Evolutionary conservation across 2,888 invertebrate species (phyloP), one percentile per base, ranked within the genome.

Genomic region (Lithosia quadra): DNA sequence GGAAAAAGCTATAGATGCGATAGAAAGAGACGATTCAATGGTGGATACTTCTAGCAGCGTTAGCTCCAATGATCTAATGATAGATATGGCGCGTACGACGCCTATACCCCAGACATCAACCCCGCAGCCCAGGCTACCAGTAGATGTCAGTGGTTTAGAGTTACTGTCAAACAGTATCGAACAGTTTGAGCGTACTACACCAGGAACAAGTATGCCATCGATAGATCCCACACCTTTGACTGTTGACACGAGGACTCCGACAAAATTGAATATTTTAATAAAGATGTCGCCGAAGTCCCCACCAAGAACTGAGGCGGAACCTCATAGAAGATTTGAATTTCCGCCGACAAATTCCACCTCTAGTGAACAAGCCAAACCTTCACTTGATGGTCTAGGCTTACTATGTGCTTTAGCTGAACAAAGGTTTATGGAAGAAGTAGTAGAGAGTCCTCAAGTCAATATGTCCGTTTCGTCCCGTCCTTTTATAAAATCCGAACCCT

Each of bases 401-500:
- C 90, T 98, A 34, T 98, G 98, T 88, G 98, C 98, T 11, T 92
- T 98, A 71, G 98, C 98, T 0, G 98, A 98, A 85, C 98, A 98
- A 85, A 95, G 98, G 77, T 97, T 98, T 75, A 96, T 97, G 93
- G 97, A 98, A 84, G 98, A 98, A 88, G 97, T 96, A 0, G 95
- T 90, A 1, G 95, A 95, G 59, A 89, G 85, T 60, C 90, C 93
- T 61, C 81, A 88, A 36, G 79, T 79, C 49, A 84, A 63, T 69
- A 72, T 80, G 22, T 76, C 87, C 21, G 79, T 84, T 55, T 77
- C 90, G 36, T 91, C 90, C 75, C 88, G 88, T 76, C 89, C 91
- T 10, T 92, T 90, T 71, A 91, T 94, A 56, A 94, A 93, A 81
- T 91, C 88, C 64, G 93, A 94, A 74, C 87, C 89, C 7, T 76